Percentiles rank a stretch among this genome's conserved stretches.
phyloP scores from a whole-genome alignment of 2,113 vertebrate genomes.

The Bothrops jararaca region DNA sequence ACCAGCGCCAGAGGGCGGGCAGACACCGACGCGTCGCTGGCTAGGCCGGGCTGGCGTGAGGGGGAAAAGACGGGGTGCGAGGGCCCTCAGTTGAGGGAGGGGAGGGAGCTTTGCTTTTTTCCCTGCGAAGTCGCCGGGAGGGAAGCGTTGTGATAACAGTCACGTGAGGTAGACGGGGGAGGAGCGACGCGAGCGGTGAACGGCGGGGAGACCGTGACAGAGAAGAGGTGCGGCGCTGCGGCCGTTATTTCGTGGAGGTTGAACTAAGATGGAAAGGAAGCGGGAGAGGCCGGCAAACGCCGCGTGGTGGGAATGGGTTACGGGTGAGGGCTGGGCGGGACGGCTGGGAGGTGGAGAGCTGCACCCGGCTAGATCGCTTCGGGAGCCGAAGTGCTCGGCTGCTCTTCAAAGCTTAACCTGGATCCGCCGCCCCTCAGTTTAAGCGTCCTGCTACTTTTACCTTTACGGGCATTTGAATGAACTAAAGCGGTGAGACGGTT shows the following conservation, averaged over 20 bases:
- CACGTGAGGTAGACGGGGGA: slow-evolving; percentile 44
- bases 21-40: slow-evolving; percentile 8
- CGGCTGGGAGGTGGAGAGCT: background rate
- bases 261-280: background rate
- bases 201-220: background rate
- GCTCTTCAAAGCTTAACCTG: background rate
- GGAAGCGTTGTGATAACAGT: slow-evolving; percentile 40
- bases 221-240: background rate
- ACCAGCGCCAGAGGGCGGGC: slow-evolving; percentile 2
- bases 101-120: slow-evolving; percentile 12
- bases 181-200: background rate
- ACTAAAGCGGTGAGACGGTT: background rate
- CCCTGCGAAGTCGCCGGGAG: background rate
- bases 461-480: background rate
- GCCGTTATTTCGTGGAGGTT: background rate
- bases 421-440: background rate
- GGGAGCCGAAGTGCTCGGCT: background rate
- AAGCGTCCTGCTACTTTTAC: background rate
- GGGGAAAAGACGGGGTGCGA: slow-evolving; percentile 7
- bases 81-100: background rate
- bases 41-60: background rate
- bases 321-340: background rate
- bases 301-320: background rate
- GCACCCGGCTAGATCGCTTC: background rate
- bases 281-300: background rate